A percentile compares a stretch with the other conserved stretches of the same genome.
phyloP scores from a whole-genome alignment of 2,113 vertebrate genomes.

The Equus quagga region DNA sequence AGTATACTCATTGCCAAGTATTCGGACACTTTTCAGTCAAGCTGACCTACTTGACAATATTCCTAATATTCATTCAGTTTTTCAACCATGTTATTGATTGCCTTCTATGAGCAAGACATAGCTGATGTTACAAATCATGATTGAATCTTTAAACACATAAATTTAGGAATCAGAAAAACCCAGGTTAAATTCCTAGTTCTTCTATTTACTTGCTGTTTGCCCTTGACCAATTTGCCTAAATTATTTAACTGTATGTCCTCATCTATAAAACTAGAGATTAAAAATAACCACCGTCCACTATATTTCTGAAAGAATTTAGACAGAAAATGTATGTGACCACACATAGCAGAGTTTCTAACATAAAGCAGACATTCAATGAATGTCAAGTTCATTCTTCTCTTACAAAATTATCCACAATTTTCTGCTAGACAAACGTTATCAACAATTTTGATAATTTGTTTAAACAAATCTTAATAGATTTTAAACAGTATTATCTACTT shows the following conservation, averaged over 20 bases:
- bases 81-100: neutral
- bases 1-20: neutral
- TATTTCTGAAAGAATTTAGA: constrained; percentile 8
- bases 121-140: neutral
- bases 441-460: neutral
- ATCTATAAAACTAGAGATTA: neutral
- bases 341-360: constrained; percentile 5
- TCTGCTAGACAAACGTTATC: neutral
- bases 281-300: neutral
- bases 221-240: neutral
- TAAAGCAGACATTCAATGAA: neutral
- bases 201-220: neutral
- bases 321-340: neutral
- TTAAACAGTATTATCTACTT: neutral
- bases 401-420: neutral
- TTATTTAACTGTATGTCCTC: neutral
- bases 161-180: neutral
- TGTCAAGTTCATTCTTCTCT: neutral
- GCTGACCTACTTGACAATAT: neutral
- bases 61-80: constrained; percentile 16
- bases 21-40: neutral
- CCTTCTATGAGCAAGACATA: neutral
- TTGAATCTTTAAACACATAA: neutral
- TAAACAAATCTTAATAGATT: neutral
- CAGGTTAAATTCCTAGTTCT: neutral